These are phyloP conservation scores for Bucco capensis DNA, from an alignment of 2,113 vertebrate genomes.

Conservation along the genomic window DNA sequence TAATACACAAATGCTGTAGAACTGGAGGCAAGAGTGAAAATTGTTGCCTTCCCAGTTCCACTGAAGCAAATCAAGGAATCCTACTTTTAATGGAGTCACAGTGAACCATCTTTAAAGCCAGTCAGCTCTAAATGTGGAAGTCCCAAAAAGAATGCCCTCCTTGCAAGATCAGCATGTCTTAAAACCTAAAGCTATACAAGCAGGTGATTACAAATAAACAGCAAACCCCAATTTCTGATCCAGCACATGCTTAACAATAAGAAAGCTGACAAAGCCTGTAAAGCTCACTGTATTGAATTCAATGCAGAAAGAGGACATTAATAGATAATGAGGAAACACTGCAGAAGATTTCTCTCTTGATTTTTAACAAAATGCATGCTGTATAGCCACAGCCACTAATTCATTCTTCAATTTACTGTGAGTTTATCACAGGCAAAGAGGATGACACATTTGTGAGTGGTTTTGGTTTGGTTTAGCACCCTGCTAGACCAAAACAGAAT, in stretches of 20 bases:
- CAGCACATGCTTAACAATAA: not conserved
- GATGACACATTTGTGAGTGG: accelerated
- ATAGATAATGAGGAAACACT: not conserved
- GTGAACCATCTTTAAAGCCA: not conserved
- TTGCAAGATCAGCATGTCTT: not conserved
- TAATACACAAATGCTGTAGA: not conserved
- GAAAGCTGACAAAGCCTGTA: not conserved
- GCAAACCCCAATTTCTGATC: not conserved
- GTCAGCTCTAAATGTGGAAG: accelerated
- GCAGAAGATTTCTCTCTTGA: not conserved
- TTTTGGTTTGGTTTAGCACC: not conserved
- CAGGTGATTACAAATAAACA: not conserved
- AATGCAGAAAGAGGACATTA: not conserved
- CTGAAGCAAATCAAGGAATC: not conserved
- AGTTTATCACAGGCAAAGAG: not conserved
- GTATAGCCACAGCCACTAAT: not conserved
- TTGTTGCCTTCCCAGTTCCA: not conserved
- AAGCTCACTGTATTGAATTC: not conserved
- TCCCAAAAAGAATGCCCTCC: not conserved
- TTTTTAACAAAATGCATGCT: not conserved
- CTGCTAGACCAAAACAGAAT: not conserved
- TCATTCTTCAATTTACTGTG: not conserved
- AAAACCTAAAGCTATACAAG: not conserved
- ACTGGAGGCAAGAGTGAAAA: not conserved
- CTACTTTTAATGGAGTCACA: not conserved